phyloP scores from a whole-genome alignment of 2,797 vertebrate genomes.

The Capromys pilorides region DNA sequence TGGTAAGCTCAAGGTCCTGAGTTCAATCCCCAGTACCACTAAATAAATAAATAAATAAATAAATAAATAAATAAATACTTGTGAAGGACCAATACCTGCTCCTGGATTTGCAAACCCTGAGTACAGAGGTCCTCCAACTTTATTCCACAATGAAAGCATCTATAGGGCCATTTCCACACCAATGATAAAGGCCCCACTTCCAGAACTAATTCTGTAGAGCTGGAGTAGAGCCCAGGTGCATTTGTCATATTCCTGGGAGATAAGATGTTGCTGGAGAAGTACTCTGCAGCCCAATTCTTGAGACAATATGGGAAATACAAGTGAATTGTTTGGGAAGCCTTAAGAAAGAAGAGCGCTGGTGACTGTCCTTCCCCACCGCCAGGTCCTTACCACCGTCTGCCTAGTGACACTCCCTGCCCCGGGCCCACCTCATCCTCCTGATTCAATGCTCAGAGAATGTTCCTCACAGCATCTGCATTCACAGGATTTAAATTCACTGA shows the following conservation, averaged over 20 bases:
- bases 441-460: background rate
- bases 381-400: background rate
- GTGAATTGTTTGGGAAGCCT: background rate
- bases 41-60: too few relatives aligned
- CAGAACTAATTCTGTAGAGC: background rate
- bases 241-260: background rate
- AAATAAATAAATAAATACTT: too few relatives aligned
- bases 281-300: background rate
- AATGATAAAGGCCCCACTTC: background rate
- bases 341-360: background rate
- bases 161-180: background rate
- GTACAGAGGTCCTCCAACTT: background rate
- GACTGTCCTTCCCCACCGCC: rapidly evolving
- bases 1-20: too few relatives aligned
- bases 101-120: background rate
- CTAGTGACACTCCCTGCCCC: background rate
- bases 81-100: background rate
- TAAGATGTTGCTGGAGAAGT: background rate
- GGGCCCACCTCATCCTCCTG: background rate
- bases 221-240: background rate
- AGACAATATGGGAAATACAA: background rate
- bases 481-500: background rate
- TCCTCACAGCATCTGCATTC: background rate
- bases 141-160: too few relatives aligned
- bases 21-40: too few relatives aligned